phyloP scores from a whole-genome alignment of 2,113 vertebrate species.

The Prionailurus viverrinus region DNA sequence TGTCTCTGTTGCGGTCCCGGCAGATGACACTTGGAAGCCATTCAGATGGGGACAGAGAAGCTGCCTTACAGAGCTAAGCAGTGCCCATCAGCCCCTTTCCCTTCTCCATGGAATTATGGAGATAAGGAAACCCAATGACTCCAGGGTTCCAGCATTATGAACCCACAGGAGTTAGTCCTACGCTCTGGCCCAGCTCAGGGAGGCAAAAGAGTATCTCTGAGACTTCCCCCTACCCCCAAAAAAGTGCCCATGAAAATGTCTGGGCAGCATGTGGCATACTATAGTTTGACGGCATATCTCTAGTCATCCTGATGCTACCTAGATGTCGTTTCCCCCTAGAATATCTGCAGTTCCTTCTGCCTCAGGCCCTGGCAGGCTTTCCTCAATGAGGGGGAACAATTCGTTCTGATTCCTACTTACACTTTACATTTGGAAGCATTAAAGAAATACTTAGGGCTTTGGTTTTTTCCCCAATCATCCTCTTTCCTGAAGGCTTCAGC shows the following conservation, averaged over 20 bases:
- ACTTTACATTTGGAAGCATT: constrained; percentile 52
- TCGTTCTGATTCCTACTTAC: constrained; percentile 38
- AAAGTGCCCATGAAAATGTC: constrained; percentile 27
- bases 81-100: not conserved
- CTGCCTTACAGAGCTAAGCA: not conserved
- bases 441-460: constrained; percentile 38
- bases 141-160: not conserved
- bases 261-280: not conserved
- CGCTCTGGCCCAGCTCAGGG: not conserved
- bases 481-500: constrained; percentile 40
- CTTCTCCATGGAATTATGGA: constrained; percentile 38
- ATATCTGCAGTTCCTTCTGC: constrained; percentile 42
- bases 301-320: not conserved
- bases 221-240: not conserved
- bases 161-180: constrained; percentile 7
- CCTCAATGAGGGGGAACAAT: not conserved
- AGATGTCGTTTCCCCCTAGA: not conserved
- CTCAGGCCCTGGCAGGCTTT: constrained; percentile 11
- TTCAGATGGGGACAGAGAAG: constrained; percentile 33
- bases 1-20: constrained; percentile 15
- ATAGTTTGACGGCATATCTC: not conserved
- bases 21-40: not conserved
- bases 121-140: not conserved
- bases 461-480: not conserved
- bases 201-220: constrained; percentile 3